phyloP scores from a whole-genome alignment of 2,113 vertebrate genomes.

The Orcinus orca region DNA sequence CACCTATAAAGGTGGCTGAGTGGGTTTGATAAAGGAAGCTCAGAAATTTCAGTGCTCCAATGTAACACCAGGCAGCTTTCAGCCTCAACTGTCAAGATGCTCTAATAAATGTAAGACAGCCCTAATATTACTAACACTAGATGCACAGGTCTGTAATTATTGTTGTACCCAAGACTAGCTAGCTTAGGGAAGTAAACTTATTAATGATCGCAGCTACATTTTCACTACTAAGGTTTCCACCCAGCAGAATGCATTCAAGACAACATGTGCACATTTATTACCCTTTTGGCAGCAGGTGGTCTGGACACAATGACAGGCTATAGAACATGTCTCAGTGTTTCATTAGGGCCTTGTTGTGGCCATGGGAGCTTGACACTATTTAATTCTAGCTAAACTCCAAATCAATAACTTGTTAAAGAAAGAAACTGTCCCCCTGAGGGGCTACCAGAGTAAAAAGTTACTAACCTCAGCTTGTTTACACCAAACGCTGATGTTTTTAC shows the following conservation, averaged over 20 bases:
- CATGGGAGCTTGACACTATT: slow-evolving; percentile 57
- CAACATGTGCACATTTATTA: slow-evolving; percentile 57
- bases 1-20: neutral
- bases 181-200: neutral
- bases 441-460: slow-evolving; percentile 81
- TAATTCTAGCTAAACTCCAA: slow-evolving; percentile 75
- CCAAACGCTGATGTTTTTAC: slow-evolving; percentile 99
- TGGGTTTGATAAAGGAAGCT: slow-evolving; percentile 26
- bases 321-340: slow-evolving; percentile 68
- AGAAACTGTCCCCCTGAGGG: slow-evolving; percentile 66
- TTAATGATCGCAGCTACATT: neutral
- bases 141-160: slow-evolving; percentile 26
- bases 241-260: slow-evolving; percentile 25
- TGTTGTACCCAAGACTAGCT: neutral
- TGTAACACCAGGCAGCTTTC: slow-evolving; percentile 20
- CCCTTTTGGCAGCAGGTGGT: slow-evolving; percentile 63
- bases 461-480: slow-evolving; percentile 99
- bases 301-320: slow-evolving; percentile 49
- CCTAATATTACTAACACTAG: slow-evolving; percentile 48
- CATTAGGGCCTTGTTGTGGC: slow-evolving; percentile 71
- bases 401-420: slow-evolving; percentile 81
- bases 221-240: neutral
- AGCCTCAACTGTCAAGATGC: slow-evolving; percentile 20
- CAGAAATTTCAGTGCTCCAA: neutral
- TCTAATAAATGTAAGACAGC: slow-evolving; percentile 53